Evolutionary conservation across 2,113 vertebrate species (phyloP).

Genomic region (Chaetodon auriga): DNA sequence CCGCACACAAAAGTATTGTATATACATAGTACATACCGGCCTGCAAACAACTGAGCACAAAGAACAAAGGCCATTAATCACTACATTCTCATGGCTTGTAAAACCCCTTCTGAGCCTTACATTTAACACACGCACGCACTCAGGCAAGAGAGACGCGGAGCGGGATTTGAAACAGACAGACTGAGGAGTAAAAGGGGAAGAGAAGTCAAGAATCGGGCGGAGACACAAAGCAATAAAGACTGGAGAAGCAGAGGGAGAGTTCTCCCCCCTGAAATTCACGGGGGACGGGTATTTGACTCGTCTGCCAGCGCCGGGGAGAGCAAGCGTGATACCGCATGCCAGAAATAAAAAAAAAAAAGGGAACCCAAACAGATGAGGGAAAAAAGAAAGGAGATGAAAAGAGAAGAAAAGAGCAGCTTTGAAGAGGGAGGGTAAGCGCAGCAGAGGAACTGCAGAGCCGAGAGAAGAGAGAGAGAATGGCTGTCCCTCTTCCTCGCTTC

Average conservation of each 20-base stretch:
- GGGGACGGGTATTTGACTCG: slow-evolving; percentile 72
- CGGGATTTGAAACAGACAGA: slow-evolving; percentile 54
- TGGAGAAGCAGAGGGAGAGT: slow-evolving; percentile 46
- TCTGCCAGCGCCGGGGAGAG: slow-evolving; percentile 70
- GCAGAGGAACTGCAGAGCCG: slow-evolving; percentile 67
- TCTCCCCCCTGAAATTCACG: slow-evolving; percentile 60
- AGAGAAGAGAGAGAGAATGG: slow-evolving; percentile 74
- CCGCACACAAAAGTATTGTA: slow-evolving; percentile 9
- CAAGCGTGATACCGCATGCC: slow-evolving; percentile 66
- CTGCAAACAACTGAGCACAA: slow-evolving; percentile 23
- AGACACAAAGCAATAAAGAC: slow-evolving; percentile 68
- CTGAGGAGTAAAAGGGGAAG: slow-evolving; percentile 49
- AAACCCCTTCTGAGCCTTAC: slow-evolving; percentile 48
- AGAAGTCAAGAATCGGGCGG: slow-evolving; percentile 61
- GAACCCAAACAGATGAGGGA: slow-evolving; percentile 81
- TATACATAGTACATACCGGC: background rate
- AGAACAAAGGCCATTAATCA: slow-evolving; percentile 66
- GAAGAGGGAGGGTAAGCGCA: slow-evolving; percentile 77
- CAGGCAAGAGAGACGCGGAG: slow-evolving; percentile 20
- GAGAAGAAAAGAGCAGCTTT: slow-evolving; percentile 81
- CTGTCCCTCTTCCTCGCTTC: slow-evolving; percentile 74
- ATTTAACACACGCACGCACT: slow-evolving; percentile 37
- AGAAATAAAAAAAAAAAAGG: slow-evolving; percentile 65
- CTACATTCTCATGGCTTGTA: slow-evolving; percentile 45
- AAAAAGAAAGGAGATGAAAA: slow-evolving; percentile 76